A percentile compares a stretch with the other conserved stretches of the same genome.
Evolutionary conservation across 2,113 vertebrate genomes (phyloP).

Genomic region (Hippocampus mohnikei): DNA sequence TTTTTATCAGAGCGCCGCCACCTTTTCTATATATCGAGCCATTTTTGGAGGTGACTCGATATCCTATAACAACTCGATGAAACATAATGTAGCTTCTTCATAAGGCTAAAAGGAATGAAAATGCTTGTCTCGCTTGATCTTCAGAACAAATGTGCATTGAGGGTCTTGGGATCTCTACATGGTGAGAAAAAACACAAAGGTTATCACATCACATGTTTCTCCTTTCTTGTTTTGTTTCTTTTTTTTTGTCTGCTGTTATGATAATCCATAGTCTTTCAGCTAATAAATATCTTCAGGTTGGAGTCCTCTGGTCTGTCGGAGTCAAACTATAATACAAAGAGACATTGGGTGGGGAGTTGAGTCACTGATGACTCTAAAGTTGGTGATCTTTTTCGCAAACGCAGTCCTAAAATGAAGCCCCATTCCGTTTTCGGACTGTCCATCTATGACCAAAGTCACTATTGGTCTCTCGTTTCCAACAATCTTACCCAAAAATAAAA

Average conservation of each 20-base stretch:
- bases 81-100: conserved; percentile 48
- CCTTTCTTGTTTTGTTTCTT: conserved; percentile 39
- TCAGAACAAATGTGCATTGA: conserved; percentile 65
- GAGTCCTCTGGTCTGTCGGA: conserved; percentile 48
- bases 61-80: conserved; percentile 42
- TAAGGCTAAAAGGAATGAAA: conserved; percentile 67
- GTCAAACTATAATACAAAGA: conserved; percentile 69
- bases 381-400: conserved; percentile 47
- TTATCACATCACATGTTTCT: conserved; percentile 64
- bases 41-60: conserved; percentile 51
- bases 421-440: conserved; percentile 32
- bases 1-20: conserved; percentile 27
- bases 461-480: conserved; percentile 54
- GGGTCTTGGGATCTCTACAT: conserved; percentile 51
- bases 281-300: conserved; percentile 61
- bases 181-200: conserved; percentile 58
- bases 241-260: conserved; percentile 10
- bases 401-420: conserved; percentile 37
- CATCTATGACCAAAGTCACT: conserved; percentile 41
- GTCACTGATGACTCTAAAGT: conserved; percentile 52
- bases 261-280: conserved; percentile 57
- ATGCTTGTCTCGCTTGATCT: conserved; percentile 58
- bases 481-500: conserved; percentile 31
- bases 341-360: conserved; percentile 54
- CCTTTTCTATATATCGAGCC: conserved; percentile 30